These are phyloP conservation scores for Virgularia gustaviana DNA, from an alignment of 92 coral and sea anemone species.

Conservation along the genomic window DNA sequence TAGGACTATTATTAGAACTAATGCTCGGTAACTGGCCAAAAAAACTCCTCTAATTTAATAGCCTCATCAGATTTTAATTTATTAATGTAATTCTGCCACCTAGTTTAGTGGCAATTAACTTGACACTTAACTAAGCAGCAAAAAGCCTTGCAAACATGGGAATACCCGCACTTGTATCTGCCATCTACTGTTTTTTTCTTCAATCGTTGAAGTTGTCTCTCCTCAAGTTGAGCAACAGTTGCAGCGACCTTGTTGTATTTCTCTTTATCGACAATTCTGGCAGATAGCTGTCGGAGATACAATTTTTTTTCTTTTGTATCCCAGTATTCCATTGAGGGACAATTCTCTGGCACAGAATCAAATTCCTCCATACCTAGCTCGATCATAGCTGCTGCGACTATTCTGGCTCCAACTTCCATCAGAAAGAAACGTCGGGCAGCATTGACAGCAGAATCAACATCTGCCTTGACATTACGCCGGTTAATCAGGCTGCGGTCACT, in stretches of 20 bases:
- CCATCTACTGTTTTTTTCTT: slow-evolving; percentile 16
- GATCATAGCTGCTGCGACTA: slow-evolving; percentile 53
- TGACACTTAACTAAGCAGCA: too few relatives aligned
- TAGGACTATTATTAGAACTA: too few relatives aligned
- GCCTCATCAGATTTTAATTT: too few relatives aligned
- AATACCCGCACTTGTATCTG: slow-evolving; percentile 16
- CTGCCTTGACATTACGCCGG: slow-evolving; percentile 45
- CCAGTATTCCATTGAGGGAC: slow-evolving; percentile 32
- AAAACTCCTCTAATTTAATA: too few relatives aligned
- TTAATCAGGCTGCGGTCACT: slow-evolving; percentile 53
- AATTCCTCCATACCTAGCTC: slow-evolving; percentile 30
- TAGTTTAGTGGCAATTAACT: too few relatives aligned
- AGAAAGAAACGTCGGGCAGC: slow-evolving; percentile 55
- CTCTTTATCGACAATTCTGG: slow-evolving; percentile 40
- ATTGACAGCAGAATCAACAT: slow-evolving; percentile 53
- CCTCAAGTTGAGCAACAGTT: slow-evolving; percentile 4
- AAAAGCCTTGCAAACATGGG: too few relatives aligned
- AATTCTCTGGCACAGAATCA: slow-evolving; percentile 22
- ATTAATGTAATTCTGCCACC: too few relatives aligned
- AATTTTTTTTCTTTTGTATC: slow-evolving; percentile 16
- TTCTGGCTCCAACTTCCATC: slow-evolving; percentile 47
- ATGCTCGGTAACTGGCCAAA: too few relatives aligned
- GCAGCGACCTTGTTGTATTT: slow-evolving; percentile 28
- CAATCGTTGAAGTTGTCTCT: slow-evolving; percentile 1
- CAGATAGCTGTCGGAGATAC: slow-evolving; percentile 29